Evolutionary conservation across 2,888 invertebrate species (phyloP), one percentile per base, ranked within the genome.

Genomic region (Nomada lathburiana): DNA sequence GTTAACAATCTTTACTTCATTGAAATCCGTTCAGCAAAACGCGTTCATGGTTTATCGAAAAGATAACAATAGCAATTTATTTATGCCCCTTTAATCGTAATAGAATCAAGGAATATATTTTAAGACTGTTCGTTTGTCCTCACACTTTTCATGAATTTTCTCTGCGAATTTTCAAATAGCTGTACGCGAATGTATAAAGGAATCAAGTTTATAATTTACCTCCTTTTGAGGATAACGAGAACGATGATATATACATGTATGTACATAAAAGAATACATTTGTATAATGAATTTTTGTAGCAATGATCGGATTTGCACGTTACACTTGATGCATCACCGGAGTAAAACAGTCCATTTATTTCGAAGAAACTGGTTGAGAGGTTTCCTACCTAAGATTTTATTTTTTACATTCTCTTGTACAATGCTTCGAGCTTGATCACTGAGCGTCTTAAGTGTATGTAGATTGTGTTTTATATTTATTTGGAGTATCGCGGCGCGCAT

Each of bases 381-480:
- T 63, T 52, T 26, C 50, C 53, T 73, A 69, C 44, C 42, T 60
- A 68, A 75, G 72, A 82, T 76, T 76, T 72, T 73, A 71, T 75
- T 77, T 81, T 77, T 81, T 82, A 72, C 75, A 64, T 67, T 63
- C 23, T 68, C 44, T 64, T 76, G 57, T 76, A 75, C 42, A 55
- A 75, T 80, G 53, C 52, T 80, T 80, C 52, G 53, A 72, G 36
- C 23, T 72, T 57, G 26, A 71, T 67, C 36, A 26, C 52, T 44
- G 50, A 53, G 74, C 68, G 68, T 76, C 42, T 60, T 69, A 36
- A 59, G 62, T 75, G 62, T 80, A 59, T 64, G 64, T 63, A 73
- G 59, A 65, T 82, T 55, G 47, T 76, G n/a, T 76, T 82, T 82
- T 76, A 65, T 81, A 76, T 83, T 81, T 81, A 81, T 81, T 81